Percentiles rank a stretch among this genome's conserved stretches.
These are phyloP conservation scores for Diadegma fenestrale DNA, from an alignment of 2,888 invertebrate genomes.

Conservation along the genomic window DNA sequence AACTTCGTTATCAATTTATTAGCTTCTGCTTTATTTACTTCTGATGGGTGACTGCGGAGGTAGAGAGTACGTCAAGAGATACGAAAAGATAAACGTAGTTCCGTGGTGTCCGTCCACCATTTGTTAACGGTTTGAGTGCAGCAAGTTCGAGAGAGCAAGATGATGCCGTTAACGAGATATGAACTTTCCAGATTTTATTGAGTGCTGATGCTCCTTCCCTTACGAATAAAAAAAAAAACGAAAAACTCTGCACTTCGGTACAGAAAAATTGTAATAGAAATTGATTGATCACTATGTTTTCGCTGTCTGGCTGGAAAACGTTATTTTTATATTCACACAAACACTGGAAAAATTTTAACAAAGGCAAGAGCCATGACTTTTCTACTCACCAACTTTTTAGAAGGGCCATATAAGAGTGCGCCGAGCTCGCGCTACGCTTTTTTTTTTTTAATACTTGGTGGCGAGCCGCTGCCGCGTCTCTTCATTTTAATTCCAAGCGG, in stretches of 20 bases:
- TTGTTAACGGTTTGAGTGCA: constrained; percentile 23
- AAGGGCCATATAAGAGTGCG: too few species aligned
- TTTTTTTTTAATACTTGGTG: too few species aligned
- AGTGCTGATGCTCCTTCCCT: background rate
- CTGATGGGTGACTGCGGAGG: background rate
- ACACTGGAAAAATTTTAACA: too few species aligned
- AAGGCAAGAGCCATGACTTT: too few species aligned
- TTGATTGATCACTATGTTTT: background rate
- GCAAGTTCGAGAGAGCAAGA: background rate
- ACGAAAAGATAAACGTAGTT: background rate
- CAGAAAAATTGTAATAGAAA: background rate
- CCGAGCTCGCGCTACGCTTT: too few species aligned
- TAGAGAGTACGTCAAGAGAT: background rate
- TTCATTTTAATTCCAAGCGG: background rate
- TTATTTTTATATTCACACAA: background rate
- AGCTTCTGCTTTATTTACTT: constrained; percentile 41
- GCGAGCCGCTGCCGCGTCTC: too few species aligned
- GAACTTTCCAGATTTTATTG: background rate
- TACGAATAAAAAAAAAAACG: background rate
- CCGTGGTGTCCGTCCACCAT: constrained; percentile 17
- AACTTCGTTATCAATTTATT: constrained; percentile 40
- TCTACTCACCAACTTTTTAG: too few species aligned
- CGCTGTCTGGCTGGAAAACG: background rate
- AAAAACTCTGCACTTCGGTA: too few species aligned
- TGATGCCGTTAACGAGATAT: background rate